These are phyloP conservation scores for Leptopilina boulardi DNA, from an alignment of 1,140 invertebrate genomes.

Conservation along the genomic window DNA sequence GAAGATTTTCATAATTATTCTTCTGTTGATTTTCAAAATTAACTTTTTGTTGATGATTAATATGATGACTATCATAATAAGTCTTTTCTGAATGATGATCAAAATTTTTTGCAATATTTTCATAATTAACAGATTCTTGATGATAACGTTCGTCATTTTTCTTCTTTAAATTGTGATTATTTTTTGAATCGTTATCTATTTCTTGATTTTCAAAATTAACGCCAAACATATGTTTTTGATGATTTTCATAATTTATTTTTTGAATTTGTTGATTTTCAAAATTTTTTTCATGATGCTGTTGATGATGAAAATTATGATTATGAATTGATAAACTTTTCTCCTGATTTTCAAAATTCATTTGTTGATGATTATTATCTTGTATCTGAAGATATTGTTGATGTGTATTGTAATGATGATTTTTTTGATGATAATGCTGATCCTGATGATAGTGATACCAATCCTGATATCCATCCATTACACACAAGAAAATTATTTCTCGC, in stretches of 20 bases:
- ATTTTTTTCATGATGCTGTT: constrained; percentile 35
- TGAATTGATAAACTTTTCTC: background rate
- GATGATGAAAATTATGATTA: constrained; percentile 40
- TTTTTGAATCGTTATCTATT: background rate
- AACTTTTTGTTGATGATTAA: background rate
- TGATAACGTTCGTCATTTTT: too few relatives aligned
- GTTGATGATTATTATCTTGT: background rate
- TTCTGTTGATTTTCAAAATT: background rate
- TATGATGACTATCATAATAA: background rate
- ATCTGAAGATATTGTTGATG: background rate
- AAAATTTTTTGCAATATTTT: too few relatives aligned
- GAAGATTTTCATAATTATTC: background rate
- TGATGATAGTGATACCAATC: constrained; percentile 71
- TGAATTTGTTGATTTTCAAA: constrained; percentile 34
- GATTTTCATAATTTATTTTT: constrained; percentile 29
- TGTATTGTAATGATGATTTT: constrained; percentile 44
- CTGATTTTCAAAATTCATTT: background rate
- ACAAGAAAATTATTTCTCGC: constrained; percentile 44
- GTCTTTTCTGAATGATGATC: too few relatives aligned
- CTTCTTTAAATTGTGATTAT: too few relatives aligned
- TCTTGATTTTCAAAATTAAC: constrained; percentile 38
- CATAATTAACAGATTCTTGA: too few relatives aligned
- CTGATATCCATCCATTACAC: constrained; percentile 74
- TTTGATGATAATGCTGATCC: constrained; percentile 60
- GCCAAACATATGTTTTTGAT: background rate